Evolutionary conservation across 2,888 invertebrate genomes (phyloP).

Genomic region (Flabesymbios commensalis): DNA sequence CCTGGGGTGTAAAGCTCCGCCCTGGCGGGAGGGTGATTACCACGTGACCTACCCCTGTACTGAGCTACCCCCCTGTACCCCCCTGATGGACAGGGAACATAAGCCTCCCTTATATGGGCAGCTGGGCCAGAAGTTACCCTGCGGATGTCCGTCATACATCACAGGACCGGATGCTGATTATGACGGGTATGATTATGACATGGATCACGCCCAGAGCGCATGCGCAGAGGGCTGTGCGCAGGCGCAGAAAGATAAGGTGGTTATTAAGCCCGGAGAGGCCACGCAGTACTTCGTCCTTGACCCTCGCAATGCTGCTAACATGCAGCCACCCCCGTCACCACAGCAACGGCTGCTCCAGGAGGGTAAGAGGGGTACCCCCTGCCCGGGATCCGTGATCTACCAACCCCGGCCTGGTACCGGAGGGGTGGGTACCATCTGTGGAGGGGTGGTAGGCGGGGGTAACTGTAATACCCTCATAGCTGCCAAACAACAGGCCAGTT

Average conservation of each 20-base stretch:
- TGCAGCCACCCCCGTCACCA: too few relatives aligned
- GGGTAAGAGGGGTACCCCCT: too few relatives aligned
- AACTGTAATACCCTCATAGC: too few relatives aligned
- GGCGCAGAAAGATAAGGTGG: neutral
- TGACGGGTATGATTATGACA: neutral
- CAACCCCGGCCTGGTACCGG: too few relatives aligned
- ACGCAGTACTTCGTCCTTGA: slow-evolving; percentile 1
- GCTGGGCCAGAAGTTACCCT: neutral
- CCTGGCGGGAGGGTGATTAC: neutral
- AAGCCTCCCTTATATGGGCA: neutral
- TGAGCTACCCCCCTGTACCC: neutral
- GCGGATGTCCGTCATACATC: neutral
- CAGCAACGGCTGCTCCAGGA: too few relatives aligned
- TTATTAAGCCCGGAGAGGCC: neutral
- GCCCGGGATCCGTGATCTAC: too few relatives aligned
- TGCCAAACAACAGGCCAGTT: too few relatives aligned
- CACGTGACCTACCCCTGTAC: neutral
- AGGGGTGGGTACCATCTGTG: too few relatives aligned
- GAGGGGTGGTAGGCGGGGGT: too few relatives aligned
- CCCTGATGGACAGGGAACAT: neutral
- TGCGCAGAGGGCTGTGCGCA: neutral
- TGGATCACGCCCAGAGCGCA: neutral
- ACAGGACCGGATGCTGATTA: neutral
- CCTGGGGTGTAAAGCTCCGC: too few relatives aligned
- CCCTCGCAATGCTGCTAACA: too few relatives aligned